Conservation (phyloP, 2,113 vertebrate genomes). For the Oncorhynchus nerka region DNA sequence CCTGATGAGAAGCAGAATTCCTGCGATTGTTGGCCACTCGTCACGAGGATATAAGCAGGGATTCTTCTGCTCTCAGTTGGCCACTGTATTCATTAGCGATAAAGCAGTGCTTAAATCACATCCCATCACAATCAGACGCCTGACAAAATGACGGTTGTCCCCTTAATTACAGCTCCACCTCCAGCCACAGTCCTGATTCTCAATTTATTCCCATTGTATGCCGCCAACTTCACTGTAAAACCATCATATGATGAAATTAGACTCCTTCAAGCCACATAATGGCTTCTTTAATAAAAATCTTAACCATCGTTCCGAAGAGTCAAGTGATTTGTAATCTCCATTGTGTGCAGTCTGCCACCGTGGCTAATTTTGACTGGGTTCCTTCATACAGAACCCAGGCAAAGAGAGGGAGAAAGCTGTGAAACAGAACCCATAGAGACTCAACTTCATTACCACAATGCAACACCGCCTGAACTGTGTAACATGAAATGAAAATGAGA, state of each 20-base stretch:
- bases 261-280: background rate
- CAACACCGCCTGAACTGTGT: slow-evolving; percentile 54
- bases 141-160: too few species aligned
- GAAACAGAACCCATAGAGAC: slow-evolving; percentile 56
- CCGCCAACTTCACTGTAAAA: background rate
- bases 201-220: too few species aligned
- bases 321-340: slow-evolving; percentile 47
- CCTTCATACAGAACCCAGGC: slow-evolving; percentile 25
- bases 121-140: too few species aligned
- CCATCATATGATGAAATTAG: background rate
- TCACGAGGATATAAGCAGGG: background rate
- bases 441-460: slow-evolving; percentile 44
- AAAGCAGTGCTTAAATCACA: too few species aligned
- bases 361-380: slow-evolving; percentile 46
- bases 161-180: too few species aligned
- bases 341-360: slow-evolving; percentile 40
- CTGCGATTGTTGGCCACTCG: background rate
- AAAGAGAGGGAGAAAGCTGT: slow-evolving; percentile 2
- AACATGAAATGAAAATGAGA: slow-evolving; percentile 10
- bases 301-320: slow-evolving; percentile 41
- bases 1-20: background rate
- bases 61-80: background rate
- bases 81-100: background rate
- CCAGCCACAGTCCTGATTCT: too few species aligned
- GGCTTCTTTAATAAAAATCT: slow-evolving; percentile 47